A percentile compares a stretch with the other conserved stretches of the same genome.
Evolutionary conservation across 2,888 invertebrate genomes (phyloP).

Genomic region (Operophtera brumata): DNA sequence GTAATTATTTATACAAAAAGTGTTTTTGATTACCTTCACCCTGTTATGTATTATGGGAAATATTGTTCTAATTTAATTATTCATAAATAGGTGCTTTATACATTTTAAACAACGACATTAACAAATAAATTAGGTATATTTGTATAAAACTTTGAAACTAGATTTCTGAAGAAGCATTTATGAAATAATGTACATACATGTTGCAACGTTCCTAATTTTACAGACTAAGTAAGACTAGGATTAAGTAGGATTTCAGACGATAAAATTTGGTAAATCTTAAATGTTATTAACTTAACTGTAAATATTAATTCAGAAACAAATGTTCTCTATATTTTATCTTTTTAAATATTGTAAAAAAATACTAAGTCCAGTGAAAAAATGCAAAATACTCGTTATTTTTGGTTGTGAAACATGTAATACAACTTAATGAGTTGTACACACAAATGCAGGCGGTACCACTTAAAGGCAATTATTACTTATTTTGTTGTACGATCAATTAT

Average conservation of each 20-base stretch:
- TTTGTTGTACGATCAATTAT: slow-evolving; percentile 13
- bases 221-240: slow-evolving; percentile 4
- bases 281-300: not conserved
- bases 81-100: slow-evolving; percentile 26
- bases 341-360: slow-evolving; percentile 11
- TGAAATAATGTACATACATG: slow-evolving; percentile 19
- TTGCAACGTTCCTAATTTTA: slow-evolving; percentile 21
- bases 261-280: slow-evolving; percentile 2
- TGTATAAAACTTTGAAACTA: slow-evolving; percentile 14
- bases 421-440: slow-evolving; percentile 10
- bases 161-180: slow-evolving; percentile 23
- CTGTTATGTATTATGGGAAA: slow-evolving; percentile 14
- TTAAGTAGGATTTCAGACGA: slow-evolving; percentile 7
- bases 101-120: slow-evolving; percentile 28
- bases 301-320: slow-evolving; percentile 13
- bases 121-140: slow-evolving; percentile 10
- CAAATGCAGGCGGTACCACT: slow-evolving; percentile 25
- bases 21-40: not conserved
- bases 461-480: slow-evolving; percentile 38
- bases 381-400: slow-evolving; percentile 32
- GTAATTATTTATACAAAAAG: not conserved
- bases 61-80: slow-evolving; percentile 11
- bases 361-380: slow-evolving; percentile 22
- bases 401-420: slow-evolving; percentile 36
- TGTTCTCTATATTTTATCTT: slow-evolving; percentile 4